A percentile compares a stretch with the other conserved stretches of the same genome.
These are phyloP conservation scores for chimpanzee (Pan troglodytes) DNA, from an alignment of 2,113 vertebrate genomes.

Conservation along the genomic window DNA sequence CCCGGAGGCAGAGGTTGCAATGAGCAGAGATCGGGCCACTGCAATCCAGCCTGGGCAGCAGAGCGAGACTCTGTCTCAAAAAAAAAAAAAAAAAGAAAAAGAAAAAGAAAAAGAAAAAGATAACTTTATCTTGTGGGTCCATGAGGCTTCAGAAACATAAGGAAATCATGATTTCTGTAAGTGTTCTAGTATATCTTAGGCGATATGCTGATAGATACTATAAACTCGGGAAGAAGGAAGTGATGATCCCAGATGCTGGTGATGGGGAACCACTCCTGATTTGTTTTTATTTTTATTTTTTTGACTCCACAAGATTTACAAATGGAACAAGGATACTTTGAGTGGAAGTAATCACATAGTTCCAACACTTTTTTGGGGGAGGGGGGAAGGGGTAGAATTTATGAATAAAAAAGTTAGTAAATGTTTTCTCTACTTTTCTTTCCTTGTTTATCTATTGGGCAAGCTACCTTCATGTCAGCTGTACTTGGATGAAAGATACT, in stretches of 20 bases:
- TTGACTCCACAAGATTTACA: background rate
- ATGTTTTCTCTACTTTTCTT: background rate
- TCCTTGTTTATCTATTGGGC: background rate
- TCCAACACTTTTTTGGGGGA: background rate
- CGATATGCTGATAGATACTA: no score
- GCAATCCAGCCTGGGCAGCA: no score
- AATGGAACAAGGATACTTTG: background rate
- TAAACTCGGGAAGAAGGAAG: background rate
- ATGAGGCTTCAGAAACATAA: no score
- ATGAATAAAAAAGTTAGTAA: background rate
- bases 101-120: no score
- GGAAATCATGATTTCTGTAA: background rate
- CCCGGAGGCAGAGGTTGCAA: no score
- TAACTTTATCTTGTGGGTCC: no score
- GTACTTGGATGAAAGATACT: background rate
- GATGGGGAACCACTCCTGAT: rapidly evolving
- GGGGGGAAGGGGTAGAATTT: background rate
- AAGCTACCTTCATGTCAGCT: rapidly evolving
- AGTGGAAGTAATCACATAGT: no score
- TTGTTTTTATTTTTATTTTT: background rate
- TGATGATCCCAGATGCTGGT: no score
- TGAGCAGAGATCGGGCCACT: no score
- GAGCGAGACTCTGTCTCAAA: no score
- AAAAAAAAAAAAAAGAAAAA: no score
- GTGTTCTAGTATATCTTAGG: background rate